Conservation (phyloP, 2,113 vertebrate genomes). For the Danionella cerebrum region DNA sequence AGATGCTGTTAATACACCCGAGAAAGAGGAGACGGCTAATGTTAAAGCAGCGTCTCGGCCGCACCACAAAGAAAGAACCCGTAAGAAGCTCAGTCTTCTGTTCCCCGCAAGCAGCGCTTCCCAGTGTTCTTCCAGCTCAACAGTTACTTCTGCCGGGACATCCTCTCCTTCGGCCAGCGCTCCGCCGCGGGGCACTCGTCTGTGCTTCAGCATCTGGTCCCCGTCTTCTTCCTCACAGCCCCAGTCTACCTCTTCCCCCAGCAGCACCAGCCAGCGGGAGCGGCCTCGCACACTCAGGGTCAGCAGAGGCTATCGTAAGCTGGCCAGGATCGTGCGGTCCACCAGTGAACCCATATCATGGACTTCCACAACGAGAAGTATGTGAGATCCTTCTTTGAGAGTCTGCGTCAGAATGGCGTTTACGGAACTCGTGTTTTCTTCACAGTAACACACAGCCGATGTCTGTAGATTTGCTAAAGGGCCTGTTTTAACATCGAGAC, state of each 20-base stretch:
- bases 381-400: constrained; percentile 19
- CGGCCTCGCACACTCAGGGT: constrained; percentile 47
- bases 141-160: neutral
- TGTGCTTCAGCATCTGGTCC: constrained; percentile 72
- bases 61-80: constrained; percentile 41
- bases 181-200: constrained; percentile 60
- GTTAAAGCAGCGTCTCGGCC: neutral
- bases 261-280: constrained; percentile 41
- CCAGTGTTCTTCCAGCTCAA: constrained; percentile 46
- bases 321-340: constrained; percentile 76
- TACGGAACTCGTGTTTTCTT: too few species aligned
- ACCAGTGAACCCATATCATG: constrained; percentile 86
- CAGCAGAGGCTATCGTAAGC: constrained; percentile 47
- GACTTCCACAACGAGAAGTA: constrained; percentile 69
- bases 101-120: constrained; percentile 47
- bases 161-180: constrained; percentile 51
- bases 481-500: too few species aligned
- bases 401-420: too few species aligned
- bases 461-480: too few species aligned
- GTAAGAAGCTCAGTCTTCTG: constrained; percentile 30
- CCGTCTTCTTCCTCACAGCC: constrained; percentile 52
- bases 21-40: constrained; percentile 57
- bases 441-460: too few species aligned
- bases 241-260: constrained; percentile 52
- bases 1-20: constrained; percentile 63